Evolutionary conservation across 2,888 invertebrate genomes (phyloP), one percentile per base, ranked within the genome.

Genomic region (Ernsta delagoae): DNA sequence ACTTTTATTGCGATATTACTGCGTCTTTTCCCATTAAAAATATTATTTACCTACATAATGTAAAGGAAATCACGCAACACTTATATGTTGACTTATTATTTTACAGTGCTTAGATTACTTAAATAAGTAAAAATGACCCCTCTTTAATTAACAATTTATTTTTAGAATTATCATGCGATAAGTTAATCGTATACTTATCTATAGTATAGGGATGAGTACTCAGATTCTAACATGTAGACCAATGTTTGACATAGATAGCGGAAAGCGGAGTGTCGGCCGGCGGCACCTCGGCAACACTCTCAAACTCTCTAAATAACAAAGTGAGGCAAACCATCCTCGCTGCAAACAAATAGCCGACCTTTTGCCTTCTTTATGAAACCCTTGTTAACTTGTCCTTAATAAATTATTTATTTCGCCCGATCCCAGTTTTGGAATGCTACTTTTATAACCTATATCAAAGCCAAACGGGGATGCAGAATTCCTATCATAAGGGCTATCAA

Each of bases 321-420:
- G 86, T 84, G 86, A 86, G 86, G 86, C 83, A 80, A 85, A 81
- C 86, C 87, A 88, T 88, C 86, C 87, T 85, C 84, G 82, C 84
- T 85, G 89, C 83, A 88, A 92, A 92, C 92, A 92, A 93, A 92
- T 91, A 89, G 90, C 89, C 88, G 87, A 90, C 92, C 92, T 92
- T 89, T 90, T 90, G 91, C 91, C 92, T 91, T 92, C 91, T 92
- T 92, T 92, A 92, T 88, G 89, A 91, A 92, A 89, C 91, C 92
- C 91, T 92, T 92, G 92, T 92, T 93, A 92, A 90, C 91, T 91
- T 91, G 89, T 89, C 89, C 89, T 90, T 90, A 90, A 90, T 92
- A 92, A 92, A 91, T 92, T 88, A 92, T 92, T 92, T 92, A 92
- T 92, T 89, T 87, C 83, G 83, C 82, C 75, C 83, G 71, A 73